Evolutionary conservation across 2,888 invertebrate genomes (phyloP), one percentile per base, ranked within the genome.

Genomic region (Thecocarcelia acutangulata): DNA sequence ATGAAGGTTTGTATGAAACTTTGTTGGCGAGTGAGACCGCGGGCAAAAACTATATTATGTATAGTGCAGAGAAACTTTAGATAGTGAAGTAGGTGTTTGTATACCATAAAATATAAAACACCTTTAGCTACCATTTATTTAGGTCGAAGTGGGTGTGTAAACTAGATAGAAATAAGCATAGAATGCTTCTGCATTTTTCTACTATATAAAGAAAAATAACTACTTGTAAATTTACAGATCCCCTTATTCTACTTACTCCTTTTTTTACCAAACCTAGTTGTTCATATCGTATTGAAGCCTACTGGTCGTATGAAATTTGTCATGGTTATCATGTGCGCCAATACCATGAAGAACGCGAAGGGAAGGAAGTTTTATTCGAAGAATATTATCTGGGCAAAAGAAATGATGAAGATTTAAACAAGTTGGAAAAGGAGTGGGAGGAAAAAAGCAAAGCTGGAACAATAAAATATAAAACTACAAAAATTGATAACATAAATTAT

Each of bases 241-340:
- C 97, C 0, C 91, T 97, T 56, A 94, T 96, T 86, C 91, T 97
- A 17, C 90, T 98, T 58, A 92, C 94, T 78, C 94, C 95, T 0
- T 90, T 97, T 74, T 96, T 98, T 88, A 91, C 92, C 1, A 94
- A 95, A 85, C 94, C 94, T 84, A 93, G 94, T 61, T 98, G 98
- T 88, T 96, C 97, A 0, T 97, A 96, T 87, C 93, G 96, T 83
- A 91, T 97, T 63, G 97, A 97, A 88, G 94, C 95, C 2, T 98
- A 97, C 88, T 98, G 98, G 98, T 97, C 97, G 0, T 98, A 98
- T 89, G 98, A 98, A 91, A 93, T 98, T 37, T 98, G 98, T 87
- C 98, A 98, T 90, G 98, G 98, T 0, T 93, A 94, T 85, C 96
- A 95, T 89, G 94, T 99, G 3, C 93, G 97, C 28, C 99, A 99